phyloP scores from a whole-genome alignment of 2,888 invertebrate genomes.

The Crepidodera aurea region DNA sequence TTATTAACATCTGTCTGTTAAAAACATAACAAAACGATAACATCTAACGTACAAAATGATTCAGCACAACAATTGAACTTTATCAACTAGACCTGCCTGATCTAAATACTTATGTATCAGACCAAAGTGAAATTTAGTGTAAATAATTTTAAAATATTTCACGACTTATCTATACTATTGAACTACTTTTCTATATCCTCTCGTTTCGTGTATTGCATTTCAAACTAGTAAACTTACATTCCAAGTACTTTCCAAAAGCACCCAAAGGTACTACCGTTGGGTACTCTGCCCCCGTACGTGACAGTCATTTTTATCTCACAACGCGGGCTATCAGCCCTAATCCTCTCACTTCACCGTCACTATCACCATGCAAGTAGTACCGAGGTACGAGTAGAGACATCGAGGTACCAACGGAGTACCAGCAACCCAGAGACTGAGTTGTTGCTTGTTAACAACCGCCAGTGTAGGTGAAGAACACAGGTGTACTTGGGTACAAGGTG shows the following conservation, averaged over 20 bases:
- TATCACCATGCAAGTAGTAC: constrained; percentile 19
- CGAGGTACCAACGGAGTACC: constrained; percentile 26
- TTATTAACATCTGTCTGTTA: constrained; percentile 10
- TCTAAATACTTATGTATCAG: not conserved
- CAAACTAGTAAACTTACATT: constrained; percentile 49
- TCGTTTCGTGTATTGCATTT: constrained; percentile 12
- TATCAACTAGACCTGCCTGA: not conserved
- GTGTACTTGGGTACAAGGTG: constrained; percentile 31
- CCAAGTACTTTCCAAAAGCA: constrained; percentile 82
- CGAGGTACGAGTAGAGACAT: constrained; percentile 25
- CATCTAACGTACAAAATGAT: not conserved
- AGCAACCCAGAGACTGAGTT: constrained; percentile 37
- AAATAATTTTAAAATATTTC: constrained; percentile 13
- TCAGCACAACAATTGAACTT: not conserved
- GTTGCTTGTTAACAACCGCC: constrained; percentile 35
- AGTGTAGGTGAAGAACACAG: constrained; percentile 43
- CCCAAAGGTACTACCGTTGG: constrained; percentile 91
- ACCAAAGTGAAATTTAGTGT: constrained; percentile 1
- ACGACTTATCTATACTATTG: constrained; percentile 16
- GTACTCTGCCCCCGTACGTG: constrained; percentile 89
- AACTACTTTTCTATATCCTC: constrained; percentile 12
- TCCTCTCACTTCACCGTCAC: constrained; percentile 39
- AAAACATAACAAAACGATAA: no score
- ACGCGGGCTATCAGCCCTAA: constrained; percentile 34
- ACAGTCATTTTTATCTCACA: constrained; percentile 73